phyloP scores from a whole-genome alignment of 1,140 invertebrate genomes.

The Lasaia peninsularis region DNA sequence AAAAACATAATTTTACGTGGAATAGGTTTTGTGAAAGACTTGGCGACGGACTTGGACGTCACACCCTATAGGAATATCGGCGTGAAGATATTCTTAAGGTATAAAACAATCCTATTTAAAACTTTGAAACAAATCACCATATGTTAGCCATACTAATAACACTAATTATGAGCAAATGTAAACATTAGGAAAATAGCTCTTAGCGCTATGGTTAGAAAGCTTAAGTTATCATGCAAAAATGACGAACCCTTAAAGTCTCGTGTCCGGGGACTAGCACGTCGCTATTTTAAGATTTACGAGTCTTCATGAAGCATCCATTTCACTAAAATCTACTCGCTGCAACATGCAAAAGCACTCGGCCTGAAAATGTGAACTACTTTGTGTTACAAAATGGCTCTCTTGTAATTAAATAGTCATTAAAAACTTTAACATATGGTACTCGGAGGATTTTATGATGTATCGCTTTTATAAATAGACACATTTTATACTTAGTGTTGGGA shows the following conservation, averaged over 20 bases:
- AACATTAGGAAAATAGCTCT: no score
- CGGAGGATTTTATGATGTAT: neutral
- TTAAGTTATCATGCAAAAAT: neutral
- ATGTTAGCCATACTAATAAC: no score
- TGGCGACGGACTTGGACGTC: no score
- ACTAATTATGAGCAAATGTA: no score
- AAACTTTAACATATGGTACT: neutral
- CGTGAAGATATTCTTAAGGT: no score
- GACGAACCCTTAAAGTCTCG: neutral
- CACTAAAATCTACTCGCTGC: slow-evolving; percentile 8
- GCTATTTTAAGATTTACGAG: slow-evolving; percentile 9
- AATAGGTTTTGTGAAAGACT: no score
- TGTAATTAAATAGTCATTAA: slow-evolving; percentile 12
- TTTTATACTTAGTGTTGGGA: no score
- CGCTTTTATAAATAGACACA: neutral
- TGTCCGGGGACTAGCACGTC: slow-evolving; percentile 3
- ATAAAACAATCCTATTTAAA: no score
- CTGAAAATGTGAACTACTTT: slow-evolving; percentile 5
- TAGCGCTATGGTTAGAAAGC: no score
- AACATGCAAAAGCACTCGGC: slow-evolving; percentile 11
- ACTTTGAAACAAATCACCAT: no score
- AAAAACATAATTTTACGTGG: no score
- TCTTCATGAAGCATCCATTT: slow-evolving; percentile 6
- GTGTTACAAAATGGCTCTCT: slow-evolving; percentile 6
- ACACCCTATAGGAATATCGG: no score